Evolutionary conservation across 2,888 invertebrate species (phyloP), one percentile per base, ranked within the genome.

Genomic region (Hypolimnas misippus): DNA sequence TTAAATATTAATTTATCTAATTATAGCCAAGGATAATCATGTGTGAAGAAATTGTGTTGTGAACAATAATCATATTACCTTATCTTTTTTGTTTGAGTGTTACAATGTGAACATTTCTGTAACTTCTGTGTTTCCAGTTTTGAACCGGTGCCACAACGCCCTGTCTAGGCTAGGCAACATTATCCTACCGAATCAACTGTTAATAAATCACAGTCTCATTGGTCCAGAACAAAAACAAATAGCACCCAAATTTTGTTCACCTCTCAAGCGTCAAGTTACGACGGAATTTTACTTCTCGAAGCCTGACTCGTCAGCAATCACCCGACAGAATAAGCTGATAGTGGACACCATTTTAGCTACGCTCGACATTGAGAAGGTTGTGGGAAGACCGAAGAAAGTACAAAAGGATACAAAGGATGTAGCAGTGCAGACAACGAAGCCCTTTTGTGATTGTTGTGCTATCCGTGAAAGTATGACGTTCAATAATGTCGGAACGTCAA

Each of bases 401-500:
- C 70, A 67, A 17, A 84, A 79, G 68, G 73, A 85, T 53, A 82
- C 78, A 70, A 86, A 81, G 69, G 89, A 90, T 63, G 87, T 76
- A n/a, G 84, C 83, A 0, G 83, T 84, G 8, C 92, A 92, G 73
- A 92, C 92, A 0, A 74, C 74, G 19, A 86, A 81, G 63, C 80
- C 85, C 1, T 83, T 77, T 58, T 91, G 92, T 69, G 91, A 91
- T 50, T 76, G 85, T 44, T 92, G 92, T 68, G 86, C 84, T 63
- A 83, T 92, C 29, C 85, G 89, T 29, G 84, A 84, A n/a, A 73
- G 81, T 1, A 84, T 81, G 1, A 78, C 74, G 57, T 73, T 65
- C 44, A 56, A 67, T n/a, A 78, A 82, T 0, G 72, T 66, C 0
- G 69, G 73, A 12, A 89, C 89, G 0, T 75, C 76, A 0, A 76